Conservation (phyloP, 2,888 invertebrate genomes). For the Augochlorella aurata region DNA sequence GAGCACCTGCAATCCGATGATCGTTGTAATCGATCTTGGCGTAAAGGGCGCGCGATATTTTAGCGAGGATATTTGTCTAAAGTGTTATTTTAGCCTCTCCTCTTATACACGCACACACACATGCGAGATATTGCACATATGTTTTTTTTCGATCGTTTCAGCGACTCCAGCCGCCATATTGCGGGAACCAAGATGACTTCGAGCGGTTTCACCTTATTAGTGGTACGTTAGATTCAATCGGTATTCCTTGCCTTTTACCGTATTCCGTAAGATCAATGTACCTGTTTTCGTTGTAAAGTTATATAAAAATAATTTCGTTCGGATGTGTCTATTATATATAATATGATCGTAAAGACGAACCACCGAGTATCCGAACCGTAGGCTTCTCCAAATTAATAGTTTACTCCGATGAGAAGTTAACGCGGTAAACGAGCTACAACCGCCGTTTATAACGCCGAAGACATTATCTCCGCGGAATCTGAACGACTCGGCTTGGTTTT, state of each 20-base stretch:
- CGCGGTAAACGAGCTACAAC: not conserved
- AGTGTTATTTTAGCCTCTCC: not conserved
- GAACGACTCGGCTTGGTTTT: not conserved
- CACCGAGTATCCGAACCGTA: not conserved
- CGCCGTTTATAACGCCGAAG: not conserved
- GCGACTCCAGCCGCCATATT: not conserved
- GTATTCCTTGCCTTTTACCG: not conserved
- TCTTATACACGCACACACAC: not conserved
- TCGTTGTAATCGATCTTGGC: no score
- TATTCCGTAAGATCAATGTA: no score
- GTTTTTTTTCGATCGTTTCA: slow-evolving; percentile 26
- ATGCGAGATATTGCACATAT: not conserved
- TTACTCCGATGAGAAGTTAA: not conserved
- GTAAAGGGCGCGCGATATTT: no score
- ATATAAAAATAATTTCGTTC: no score
- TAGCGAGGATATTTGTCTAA: no score
- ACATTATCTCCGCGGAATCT: not conserved
- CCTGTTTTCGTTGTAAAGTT: no score
- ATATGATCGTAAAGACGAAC: not conserved
- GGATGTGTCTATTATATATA: not conserved
- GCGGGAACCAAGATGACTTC: slow-evolving; percentile 13
- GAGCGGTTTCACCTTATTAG: not conserved
- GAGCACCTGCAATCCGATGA: not conserved
- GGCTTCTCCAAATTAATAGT: not conserved
- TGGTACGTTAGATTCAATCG: slow-evolving; percentile 22